Evolutionary conservation across 2,113 vertebrate species (phyloP).

Genomic region (Shinisaurus crocodilurus): DNA sequence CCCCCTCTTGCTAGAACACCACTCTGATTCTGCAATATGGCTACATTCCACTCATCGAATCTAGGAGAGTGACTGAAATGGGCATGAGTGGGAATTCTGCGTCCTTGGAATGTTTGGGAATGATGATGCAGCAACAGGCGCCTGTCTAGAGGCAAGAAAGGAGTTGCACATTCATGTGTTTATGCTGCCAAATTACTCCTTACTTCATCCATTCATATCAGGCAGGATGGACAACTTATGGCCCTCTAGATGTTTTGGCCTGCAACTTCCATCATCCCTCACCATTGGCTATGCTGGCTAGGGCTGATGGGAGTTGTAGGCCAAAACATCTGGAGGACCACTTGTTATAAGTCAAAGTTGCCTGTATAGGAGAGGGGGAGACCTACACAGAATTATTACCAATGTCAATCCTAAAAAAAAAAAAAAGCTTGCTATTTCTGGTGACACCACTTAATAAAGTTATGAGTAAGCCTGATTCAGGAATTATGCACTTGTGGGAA

Average conservation of each 20-base stretch:
- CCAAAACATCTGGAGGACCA: no score
- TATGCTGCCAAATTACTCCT: not conserved
- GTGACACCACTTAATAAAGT: not conserved
- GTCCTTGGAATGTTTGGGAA: not conserved
- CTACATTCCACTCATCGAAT: fast-evolving
- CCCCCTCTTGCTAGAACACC: not conserved
- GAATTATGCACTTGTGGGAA: fast-evolving
- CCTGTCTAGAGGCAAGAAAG: not conserved
- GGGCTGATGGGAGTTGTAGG: no score
- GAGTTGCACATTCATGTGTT: not conserved
- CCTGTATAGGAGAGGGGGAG: not conserved
- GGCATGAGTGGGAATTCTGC: not conserved
- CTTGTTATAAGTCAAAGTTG: slow-evolving; percentile 3
- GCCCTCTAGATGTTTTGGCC: no score
- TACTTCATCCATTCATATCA: not conserved
- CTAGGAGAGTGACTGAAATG: not conserved
- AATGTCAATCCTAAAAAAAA: no score
- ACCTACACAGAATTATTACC: fast-evolving
- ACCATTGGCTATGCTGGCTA: no score
- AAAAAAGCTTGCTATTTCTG: not conserved
- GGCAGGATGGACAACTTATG: no score
- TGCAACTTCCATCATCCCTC: no score
- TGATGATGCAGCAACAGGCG: not conserved
- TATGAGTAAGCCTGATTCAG: not conserved
- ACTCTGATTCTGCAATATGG: not conserved